These are phyloP conservation scores for Micromys minutus DNA, from an alignment of 2,113 vertebrate species.

Conservation along the genomic window DNA sequence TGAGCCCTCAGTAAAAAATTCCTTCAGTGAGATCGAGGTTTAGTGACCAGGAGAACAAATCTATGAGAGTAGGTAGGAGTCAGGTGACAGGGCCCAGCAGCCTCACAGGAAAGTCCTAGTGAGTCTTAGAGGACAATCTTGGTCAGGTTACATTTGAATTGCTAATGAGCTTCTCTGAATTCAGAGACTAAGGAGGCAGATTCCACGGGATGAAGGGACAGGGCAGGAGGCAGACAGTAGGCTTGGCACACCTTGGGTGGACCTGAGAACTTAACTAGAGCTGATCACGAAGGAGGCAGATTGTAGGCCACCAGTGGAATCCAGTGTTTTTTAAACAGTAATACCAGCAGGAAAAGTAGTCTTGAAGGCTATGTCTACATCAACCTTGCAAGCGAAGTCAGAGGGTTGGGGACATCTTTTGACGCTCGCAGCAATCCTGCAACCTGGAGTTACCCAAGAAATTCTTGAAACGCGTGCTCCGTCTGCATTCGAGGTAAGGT, in stretches of 20 bases:
- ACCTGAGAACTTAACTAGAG: background rate
- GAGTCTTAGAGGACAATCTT: constrained; percentile 64
- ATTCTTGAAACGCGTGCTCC: constrained; percentile 76
- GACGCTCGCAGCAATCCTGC: constrained; percentile 2
- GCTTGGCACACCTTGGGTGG: background rate
- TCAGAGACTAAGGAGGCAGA: constrained; percentile 51
- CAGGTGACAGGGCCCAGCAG: constrained; percentile 52
- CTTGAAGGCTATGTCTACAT: constrained; percentile 76
- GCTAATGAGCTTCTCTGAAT: constrained; percentile 60
- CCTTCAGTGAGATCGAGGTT: background rate
- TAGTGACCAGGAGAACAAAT: background rate
- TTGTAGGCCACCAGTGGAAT: background rate
- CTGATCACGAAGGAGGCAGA: background rate
- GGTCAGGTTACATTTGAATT: constrained; percentile 79
- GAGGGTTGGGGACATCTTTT: constrained; percentile 37
- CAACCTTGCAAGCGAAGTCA: constrained; percentile 59
- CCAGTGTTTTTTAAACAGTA: background rate
- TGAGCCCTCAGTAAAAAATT: background rate
- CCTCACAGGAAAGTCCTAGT: constrained; percentile 6
- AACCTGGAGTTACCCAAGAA: constrained; percentile 80
- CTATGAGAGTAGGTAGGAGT: constrained; percentile 26
- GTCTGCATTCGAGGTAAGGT: constrained; percentile 74
- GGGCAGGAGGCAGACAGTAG: background rate
- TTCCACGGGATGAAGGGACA: constrained; percentile 22
- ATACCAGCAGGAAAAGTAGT: constrained; percentile 32